Evolutionary conservation across 1,140 invertebrate genomes (phyloP), one percentile per base, ranked within the genome.

Genomic region (Drosophila kepulauana): DNA sequence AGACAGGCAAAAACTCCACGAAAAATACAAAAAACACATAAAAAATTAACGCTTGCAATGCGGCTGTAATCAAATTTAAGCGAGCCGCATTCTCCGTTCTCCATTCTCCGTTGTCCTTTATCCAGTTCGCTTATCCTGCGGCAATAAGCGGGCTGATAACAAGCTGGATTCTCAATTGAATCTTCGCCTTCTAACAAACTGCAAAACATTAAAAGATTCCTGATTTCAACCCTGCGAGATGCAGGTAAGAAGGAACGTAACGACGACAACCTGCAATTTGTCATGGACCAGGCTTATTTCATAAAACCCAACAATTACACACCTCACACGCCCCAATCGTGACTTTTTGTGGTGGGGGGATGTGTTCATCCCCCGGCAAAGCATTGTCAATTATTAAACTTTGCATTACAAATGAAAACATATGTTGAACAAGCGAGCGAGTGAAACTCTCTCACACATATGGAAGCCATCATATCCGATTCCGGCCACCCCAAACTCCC

Each of bases 401-500:
- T 87, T 87, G 84, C 84, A 88, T 87, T 84, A 85, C 84, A 88
- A 88, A 89, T 88, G 84, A 88, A 88, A 88, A 88, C 84, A 88
- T 88, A 88, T 88, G 84, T 88, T 88, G 72, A 84, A 88, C 84
- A 88, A 88, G 84, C 69, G 68, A 45, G 46, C 65, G 57, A 58
- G 43, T 11, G 49, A 35, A 41, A 15, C 30, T 25, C 30, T 25
- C 41, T 54, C 25, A 52, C 61, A 71, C 66, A 70, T 75, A 69
- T 70, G 66, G 64, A 78, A 69, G 75, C 70, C 49, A 78, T 78
- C 85, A 85, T 89, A 88, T 88, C 84, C 84, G 80, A 89, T 89
- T 88, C 84, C 85, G 85, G 80, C 80, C 84, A 69, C 64, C 73
- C 65, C 74, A 25, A 25, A 25, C 20, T 38, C 69, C 62, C 57